Percentiles rank a stretch among this genome's conserved stretches.
Conservation (phyloP, 2,888 invertebrate genomes). For the Epirrita christyi region DNA sequence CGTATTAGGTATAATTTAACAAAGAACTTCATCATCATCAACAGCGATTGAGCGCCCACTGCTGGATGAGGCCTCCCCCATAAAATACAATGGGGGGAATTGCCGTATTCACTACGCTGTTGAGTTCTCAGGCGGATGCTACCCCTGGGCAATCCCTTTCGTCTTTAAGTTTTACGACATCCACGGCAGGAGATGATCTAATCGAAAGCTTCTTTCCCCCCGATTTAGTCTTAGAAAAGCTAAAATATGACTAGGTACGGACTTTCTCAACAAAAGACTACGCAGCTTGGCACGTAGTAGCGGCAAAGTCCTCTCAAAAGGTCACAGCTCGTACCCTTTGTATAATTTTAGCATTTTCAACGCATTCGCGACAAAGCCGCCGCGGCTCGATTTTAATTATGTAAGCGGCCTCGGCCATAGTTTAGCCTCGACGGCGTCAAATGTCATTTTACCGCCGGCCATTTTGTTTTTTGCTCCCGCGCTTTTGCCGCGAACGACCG, state of each 20-base stretch:
- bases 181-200: no score
- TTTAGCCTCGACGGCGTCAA: conserved; percentile 50
- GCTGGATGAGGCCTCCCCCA: no score
- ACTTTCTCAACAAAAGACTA: background rate
- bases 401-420: conserved; percentile 37
- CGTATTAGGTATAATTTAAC: no score
- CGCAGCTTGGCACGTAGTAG: background rate
- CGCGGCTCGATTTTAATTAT: conserved; percentile 56
- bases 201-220: background rate
- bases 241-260: background rate
- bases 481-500: conserved; percentile 54
- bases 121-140: no score
- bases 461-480: conserved; percentile 70
- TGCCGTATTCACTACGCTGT: no score
- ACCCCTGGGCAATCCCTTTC: no score
- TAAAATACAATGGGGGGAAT: no score
- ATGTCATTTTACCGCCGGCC: conserved; percentile 71
- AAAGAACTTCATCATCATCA: no score
- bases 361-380: conserved; percentile 49
- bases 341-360: conserved; percentile 43
- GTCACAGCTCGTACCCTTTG: conserved; percentile 31
- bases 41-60: no score
- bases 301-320: conserved; percentile 19
- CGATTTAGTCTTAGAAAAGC: background rate
- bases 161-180: no score